Evolutionary conservation across 2,113 vertebrate species (phyloP).

Genomic region (Nerophis lumbriciformis): DNA sequence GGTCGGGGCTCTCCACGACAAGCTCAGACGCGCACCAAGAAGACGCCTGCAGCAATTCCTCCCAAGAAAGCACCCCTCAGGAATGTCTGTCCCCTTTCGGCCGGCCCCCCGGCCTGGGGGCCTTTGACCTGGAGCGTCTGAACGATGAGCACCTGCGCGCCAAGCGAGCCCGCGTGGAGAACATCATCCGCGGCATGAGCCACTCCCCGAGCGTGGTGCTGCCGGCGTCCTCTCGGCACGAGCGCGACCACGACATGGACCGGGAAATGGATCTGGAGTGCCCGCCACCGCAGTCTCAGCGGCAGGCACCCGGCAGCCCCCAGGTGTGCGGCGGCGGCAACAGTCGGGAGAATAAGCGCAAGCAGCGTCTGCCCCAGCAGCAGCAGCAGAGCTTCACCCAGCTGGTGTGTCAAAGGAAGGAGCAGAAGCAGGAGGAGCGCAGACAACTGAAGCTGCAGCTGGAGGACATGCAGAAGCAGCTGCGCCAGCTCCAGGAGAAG

Average conservation of each 20-base stretch:
- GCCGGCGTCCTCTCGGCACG: slow-evolving; percentile 78
- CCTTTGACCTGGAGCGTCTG: slow-evolving; percentile 93
- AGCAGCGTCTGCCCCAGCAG: slow-evolving; percentile 97
- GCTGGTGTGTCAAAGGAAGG: slow-evolving; percentile 93
- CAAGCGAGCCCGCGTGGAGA: slow-evolving; percentile 96
- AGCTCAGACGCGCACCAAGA: slow-evolving; percentile 94
- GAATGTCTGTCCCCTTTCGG: slow-evolving; percentile 96
- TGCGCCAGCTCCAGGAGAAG: slow-evolving; percentile 98
- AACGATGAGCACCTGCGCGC: slow-evolving; percentile 97
- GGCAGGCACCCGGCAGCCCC: slow-evolving; percentile 81
- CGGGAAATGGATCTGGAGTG: slow-evolving; percentile 62
- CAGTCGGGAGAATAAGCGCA: slow-evolving; percentile 97
- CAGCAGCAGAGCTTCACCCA: slow-evolving; percentile 97
- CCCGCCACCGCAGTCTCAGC: slow-evolving; percentile 70
- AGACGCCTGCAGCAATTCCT: slow-evolving; percentile 97
- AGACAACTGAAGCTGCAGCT: slow-evolving; percentile 98
- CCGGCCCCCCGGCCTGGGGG: slow-evolving; percentile 83
- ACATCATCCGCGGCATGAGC: slow-evolving; percentile 99
- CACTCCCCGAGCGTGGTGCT: slow-evolving; percentile 89
- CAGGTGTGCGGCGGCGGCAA: slow-evolving; percentile 58
- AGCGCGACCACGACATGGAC: slow-evolving; percentile 85
- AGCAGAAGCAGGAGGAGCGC: slow-evolving; percentile 96
- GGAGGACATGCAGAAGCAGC: slow-evolving; percentile 99
- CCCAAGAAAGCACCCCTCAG: slow-evolving; percentile 94
- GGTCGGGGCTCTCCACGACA: slow-evolving; percentile 89